These are phyloP conservation scores for Epicauta chinensis DNA, from an alignment of 1,140 invertebrate species.

Conservation along the genomic window DNA sequence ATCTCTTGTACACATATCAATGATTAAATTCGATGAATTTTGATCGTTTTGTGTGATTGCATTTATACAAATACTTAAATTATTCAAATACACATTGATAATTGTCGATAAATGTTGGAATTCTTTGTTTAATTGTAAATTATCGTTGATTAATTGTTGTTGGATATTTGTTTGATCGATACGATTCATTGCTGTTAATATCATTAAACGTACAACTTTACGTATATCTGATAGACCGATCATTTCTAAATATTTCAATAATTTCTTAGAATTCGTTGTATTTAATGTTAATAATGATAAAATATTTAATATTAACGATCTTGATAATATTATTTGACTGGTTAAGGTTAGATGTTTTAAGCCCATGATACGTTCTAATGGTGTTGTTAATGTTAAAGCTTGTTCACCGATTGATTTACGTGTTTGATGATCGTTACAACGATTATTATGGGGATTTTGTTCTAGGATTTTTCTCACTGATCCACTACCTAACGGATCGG, in stretches of 20 bases:
- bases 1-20: conserved; percentile 58
- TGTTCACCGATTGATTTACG: conserved; percentile 46
- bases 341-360: conserved; percentile 47
- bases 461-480: conserved; percentile 41
- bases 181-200: conserved; percentile 52
- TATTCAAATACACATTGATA: conserved; percentile 44
- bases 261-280: conserved; percentile 43
- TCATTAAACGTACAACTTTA: conserved; percentile 58
- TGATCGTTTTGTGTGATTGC: conserved; percentile 51
- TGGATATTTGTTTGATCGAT: conserved; percentile 40
- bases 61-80: conserved; percentile 52
- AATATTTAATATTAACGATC: conserved; percentile 50
- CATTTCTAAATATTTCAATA: conserved; percentile 49
- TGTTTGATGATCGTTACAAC: conserved; percentile 10
- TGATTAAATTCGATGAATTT: conserved; percentile 50
- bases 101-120: conserved; percentile 28
- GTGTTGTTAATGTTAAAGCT: conserved; percentile 43
- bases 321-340: conserved; percentile 50
- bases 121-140: neutral
- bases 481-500: conserved; percentile 52
- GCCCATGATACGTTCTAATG: conserved; percentile 47
- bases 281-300: conserved; percentile 51
- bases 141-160: conserved; percentile 12
- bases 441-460: no score
- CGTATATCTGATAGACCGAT: conserved; percentile 56